phyloP scores from a whole-genome alignment of 1,140 invertebrate genomes.

The Drosophila triauraria region DNA sequence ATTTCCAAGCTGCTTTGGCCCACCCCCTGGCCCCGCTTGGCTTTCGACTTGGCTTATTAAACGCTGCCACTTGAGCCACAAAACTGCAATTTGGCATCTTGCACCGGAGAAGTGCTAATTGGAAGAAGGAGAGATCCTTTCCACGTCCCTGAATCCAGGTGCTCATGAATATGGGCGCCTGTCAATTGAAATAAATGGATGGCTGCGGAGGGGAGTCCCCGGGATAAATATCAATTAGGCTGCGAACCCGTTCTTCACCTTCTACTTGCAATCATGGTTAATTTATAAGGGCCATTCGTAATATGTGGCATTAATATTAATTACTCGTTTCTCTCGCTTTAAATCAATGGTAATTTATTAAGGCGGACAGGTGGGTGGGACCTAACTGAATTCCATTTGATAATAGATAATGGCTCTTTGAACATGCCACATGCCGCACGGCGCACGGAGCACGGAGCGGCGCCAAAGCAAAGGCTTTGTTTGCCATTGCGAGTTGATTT shows the following conservation, averaged over 20 bases:
- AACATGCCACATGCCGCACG: slow-evolving; percentile 26
- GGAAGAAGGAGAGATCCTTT: neutral
- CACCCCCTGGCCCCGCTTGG: slow-evolving; percentile 3
- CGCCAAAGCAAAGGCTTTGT: slow-evolving; percentile 19
- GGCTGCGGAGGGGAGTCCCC: neutral
- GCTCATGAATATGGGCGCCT: no score
- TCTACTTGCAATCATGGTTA: neutral
- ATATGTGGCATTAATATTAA: slow-evolving; percentile 17
- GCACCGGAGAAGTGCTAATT: slow-evolving; percentile 9
- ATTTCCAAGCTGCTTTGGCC: slow-evolving; percentile 55
- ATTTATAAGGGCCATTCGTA: slow-evolving; percentile 33
- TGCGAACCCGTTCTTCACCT: no score
- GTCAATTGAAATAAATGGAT: slow-evolving; percentile 1
- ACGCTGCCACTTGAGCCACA: slow-evolving; percentile 20
- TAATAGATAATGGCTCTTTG: slow-evolving; percentile 44
- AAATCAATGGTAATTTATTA: slow-evolving; percentile 32
- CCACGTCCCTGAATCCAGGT: neutral
- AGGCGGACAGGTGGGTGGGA: neutral
- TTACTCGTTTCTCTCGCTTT: neutral
- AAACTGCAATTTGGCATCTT: slow-evolving; percentile 46
- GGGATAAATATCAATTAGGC: slow-evolving; percentile 15
- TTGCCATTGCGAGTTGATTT: slow-evolving; percentile 43
- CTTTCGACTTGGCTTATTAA: slow-evolving; percentile 56
- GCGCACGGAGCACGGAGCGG: slow-evolving; percentile 15
- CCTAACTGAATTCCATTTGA: slow-evolving; percentile 30